A percentile compares a stretch with the other conserved stretches of the same genome.
These are phyloP conservation scores for Hemicordylus capensis DNA, from an alignment of 2,113 vertebrate genomes.

Conservation along the genomic window DNA sequence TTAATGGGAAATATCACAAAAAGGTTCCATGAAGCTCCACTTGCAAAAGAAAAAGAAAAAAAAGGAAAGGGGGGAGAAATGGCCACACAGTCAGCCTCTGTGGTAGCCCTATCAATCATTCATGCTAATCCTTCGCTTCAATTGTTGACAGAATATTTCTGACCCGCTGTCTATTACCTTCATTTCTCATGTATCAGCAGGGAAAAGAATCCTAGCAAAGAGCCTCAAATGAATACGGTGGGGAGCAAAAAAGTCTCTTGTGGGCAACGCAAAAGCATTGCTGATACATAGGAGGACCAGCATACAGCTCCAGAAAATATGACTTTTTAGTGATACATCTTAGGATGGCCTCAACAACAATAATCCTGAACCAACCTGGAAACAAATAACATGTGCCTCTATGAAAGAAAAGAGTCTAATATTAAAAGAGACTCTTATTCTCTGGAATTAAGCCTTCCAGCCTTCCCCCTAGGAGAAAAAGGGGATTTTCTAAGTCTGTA, in stretches of 20 bases:
- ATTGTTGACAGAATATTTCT: background rate
- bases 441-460: constrained; percentile 2
- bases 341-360: constrained; percentile 13
- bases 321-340: constrained; percentile 32
- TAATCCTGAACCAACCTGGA: background rate
- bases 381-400: constrained; percentile 11
- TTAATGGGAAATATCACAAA: background rate
- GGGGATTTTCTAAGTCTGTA: background rate
- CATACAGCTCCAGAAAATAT: constrained; percentile 26
- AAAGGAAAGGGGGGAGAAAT: too few species aligned
- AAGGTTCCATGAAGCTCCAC: rapidly evolving
- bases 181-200: constrained; percentile 45
- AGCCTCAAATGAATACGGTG: constrained; percentile 41
- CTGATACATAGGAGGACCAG: constrained; percentile 5
- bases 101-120: constrained; percentile 18
- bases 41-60: too few species aligned
- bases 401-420: constrained; percentile 27
- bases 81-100: background rate
- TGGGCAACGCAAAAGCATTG: background rate
- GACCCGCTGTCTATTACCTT: constrained; percentile 41
- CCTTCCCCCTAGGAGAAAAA: constrained; percentile 12
- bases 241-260: constrained; percentile 56
- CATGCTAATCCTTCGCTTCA: constrained; percentile 15
- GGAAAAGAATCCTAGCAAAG: constrained; percentile 52
- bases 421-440: constrained; percentile 52